Conservation (phyloP, 2,888 invertebrate genomes). For the Aphodius granarius region DNA sequence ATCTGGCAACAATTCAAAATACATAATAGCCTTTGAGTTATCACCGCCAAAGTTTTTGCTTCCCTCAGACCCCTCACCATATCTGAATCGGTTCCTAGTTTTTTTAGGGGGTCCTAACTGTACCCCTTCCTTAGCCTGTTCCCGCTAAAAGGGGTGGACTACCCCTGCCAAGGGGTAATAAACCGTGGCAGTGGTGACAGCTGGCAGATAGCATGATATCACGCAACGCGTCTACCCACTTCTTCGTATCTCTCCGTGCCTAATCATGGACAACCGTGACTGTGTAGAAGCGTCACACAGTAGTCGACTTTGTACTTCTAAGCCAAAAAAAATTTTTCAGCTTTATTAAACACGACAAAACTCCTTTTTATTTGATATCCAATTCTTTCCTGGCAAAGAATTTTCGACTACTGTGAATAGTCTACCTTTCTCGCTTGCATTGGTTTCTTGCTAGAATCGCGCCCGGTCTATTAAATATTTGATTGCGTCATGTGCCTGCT, state of each 20-base stretch:
- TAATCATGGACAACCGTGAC: not conserved
- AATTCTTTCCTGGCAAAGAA: too few species aligned
- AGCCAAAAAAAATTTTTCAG: too few species aligned
- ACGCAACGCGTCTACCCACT: slow-evolving; percentile 31
- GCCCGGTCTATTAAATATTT: not conserved
- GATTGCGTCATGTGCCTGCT: not conserved
- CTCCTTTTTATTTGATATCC: too few species aligned
- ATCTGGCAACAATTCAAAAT: not conserved
- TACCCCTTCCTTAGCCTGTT: not conserved
- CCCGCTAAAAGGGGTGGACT: not conserved
- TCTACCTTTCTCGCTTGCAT: not conserved
- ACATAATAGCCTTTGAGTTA: not conserved
- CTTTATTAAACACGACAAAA: too few species aligned
- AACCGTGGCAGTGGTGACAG: slow-evolving; percentile 39
- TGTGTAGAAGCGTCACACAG: not conserved
- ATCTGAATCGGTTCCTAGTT: not conserved
- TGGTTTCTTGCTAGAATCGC: not conserved
- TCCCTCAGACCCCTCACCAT: not conserved
- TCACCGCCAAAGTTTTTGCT: not conserved
- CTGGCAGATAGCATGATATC: slow-evolving; percentile 39
- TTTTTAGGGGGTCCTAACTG: not conserved
- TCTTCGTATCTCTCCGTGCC: not conserved
- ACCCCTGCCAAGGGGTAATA: slow-evolving; percentile 5
- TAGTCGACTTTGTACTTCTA: too few species aligned
- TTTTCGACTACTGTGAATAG: too few species aligned